phyloP scores from a whole-genome alignment of 92 coral and sea anemone genomes.

The Bergia puertoricense region DNA sequence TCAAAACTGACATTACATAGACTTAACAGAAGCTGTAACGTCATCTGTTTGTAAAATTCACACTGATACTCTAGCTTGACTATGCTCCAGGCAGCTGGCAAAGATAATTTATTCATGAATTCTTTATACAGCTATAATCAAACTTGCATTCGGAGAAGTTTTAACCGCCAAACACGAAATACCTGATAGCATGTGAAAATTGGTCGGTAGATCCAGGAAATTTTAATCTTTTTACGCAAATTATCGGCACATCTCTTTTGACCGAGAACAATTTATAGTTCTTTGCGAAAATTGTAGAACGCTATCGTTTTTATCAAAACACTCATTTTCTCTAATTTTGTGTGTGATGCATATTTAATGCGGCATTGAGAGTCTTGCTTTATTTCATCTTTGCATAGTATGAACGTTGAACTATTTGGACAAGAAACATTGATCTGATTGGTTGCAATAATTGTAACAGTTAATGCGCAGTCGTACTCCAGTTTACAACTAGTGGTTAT shows the following conservation, averaged over 20 bases:
- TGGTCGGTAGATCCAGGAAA: not conserved
- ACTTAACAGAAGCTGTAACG: not conserved
- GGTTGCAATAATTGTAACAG: not conserved
- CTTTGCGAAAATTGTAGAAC: not conserved
- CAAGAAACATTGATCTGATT: not conserved
- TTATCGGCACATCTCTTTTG: not conserved
- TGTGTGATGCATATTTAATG: conserved; percentile 27
- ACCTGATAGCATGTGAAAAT: not conserved
- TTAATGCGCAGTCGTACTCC: conserved; percentile 7
- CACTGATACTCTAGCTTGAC: not conserved
- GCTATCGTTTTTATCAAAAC: not conserved
- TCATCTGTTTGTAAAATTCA: not conserved
- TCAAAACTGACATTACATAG: not conserved
- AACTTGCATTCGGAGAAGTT: not conserved
- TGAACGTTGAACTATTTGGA: not conserved
- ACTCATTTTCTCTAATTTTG: not conserved
- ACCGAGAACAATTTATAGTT: not conserved
- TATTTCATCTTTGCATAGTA: not conserved
- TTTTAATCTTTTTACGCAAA: not conserved
- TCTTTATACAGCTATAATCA: not conserved
- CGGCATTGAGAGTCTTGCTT: not conserved
- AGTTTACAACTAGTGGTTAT: not conserved
- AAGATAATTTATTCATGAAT: not conserved
- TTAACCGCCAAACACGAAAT: conserved; percentile 6
- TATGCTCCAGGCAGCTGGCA: not conserved